Evolutionary conservation across 2,113 vertebrate species (phyloP).

Genomic region (Notechis scutatus): DNA sequence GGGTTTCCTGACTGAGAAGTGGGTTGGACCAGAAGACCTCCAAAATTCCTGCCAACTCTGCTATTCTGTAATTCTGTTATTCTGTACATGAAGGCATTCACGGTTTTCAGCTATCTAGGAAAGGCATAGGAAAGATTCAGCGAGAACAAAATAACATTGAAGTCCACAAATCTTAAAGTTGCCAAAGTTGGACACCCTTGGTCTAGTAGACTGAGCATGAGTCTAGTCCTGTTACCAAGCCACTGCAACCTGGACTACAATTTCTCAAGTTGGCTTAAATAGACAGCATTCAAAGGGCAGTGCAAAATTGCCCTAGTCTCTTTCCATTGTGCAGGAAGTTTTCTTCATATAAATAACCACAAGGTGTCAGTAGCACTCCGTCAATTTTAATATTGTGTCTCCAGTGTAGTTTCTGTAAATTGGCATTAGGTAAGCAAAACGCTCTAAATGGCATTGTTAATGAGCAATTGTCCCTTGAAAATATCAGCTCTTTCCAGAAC

Average conservation of each 20-base stretch:
- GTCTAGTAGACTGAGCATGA: neutral
- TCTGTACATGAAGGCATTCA: neutral
- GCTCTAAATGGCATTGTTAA: neutral
- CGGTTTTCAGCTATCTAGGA: neutral
- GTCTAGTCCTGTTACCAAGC: neutral
- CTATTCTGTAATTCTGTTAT: neutral
- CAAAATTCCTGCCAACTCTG: neutral
- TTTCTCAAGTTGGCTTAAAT: neutral
- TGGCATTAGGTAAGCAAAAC: neutral
- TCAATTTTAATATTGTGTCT: neutral
- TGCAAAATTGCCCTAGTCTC: neutral
- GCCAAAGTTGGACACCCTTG: neutral
- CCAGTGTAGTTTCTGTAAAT: neutral
- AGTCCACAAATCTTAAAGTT: neutral
- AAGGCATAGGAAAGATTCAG: neutral
- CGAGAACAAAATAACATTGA: neutral
- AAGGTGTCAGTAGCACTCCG: conserved; percentile 60
- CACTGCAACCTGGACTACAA: neutral
- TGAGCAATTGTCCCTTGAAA: neutral
- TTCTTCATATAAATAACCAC: conserved; percentile 33
- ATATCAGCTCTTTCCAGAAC: neutral
- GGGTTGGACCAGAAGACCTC: neutral
- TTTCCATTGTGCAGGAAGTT: neutral
- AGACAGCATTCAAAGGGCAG: neutral
- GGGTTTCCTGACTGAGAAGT: neutral